Percentiles rank a stretch among this genome's conserved stretches.
Conservation (phyloP, 2,888 invertebrate genomes). For the Furcula furcula region DNA sequence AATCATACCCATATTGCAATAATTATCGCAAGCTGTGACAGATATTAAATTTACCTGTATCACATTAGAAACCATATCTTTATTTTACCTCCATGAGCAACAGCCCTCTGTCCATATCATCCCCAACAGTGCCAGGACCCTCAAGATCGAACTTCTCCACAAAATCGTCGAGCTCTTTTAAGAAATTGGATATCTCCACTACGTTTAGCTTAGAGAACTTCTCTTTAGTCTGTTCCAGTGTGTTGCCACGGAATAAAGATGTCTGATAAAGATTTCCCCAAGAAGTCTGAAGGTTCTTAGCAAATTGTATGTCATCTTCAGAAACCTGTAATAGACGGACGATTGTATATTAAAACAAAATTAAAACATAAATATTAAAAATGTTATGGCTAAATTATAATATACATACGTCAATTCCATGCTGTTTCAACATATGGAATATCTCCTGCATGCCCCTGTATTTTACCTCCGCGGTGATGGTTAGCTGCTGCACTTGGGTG, state of each 20-base stretch:
- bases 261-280: slow-evolving; percentile 87
- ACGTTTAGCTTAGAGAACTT: slow-evolving; percentile 92
- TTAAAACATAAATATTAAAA: neutral
- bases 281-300: slow-evolving; percentile 83
- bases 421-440: slow-evolving; percentile 87
- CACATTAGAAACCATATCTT: no score
- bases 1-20: no score
- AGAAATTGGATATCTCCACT: slow-evolving; percentile 87
- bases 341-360: neutral
- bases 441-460: slow-evolving; percentile 89
- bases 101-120: slow-evolving; percentile 88
- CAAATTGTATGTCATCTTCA: slow-evolving; percentile 78
- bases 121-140: slow-evolving; percentile 91
- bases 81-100: slow-evolving; percentile 86
- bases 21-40: no score
- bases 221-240: slow-evolving; percentile 90
- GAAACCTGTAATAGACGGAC: slow-evolving; percentile 50
- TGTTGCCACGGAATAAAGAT: slow-evolving; percentile 85
- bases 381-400: neutral
- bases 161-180: slow-evolving; percentile 84
- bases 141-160: slow-evolving; percentile 86
- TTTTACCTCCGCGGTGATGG: slow-evolving; percentile 89
- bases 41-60: no score
- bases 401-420: slow-evolving; percentile 83
- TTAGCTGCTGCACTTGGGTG: slow-evolving; percentile 86